A percentile compares a stretch with the other conserved stretches of the same genome.
Conservation (phyloP, 2,888 invertebrate species). For the Oscheius onirici region DNA sequence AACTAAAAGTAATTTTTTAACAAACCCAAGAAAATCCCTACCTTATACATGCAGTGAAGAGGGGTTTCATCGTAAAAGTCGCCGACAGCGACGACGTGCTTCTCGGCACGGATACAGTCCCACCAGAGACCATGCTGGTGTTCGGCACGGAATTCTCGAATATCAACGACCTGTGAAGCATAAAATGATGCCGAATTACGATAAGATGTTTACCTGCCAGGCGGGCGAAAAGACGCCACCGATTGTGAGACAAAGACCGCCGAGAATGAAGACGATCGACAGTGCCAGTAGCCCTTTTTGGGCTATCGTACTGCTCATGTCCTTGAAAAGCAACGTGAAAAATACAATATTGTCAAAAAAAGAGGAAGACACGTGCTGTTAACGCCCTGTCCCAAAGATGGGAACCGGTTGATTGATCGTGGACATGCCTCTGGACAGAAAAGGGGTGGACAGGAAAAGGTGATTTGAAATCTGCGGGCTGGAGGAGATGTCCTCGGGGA, state of each 20-base stretch:
- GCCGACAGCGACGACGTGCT: constrained; percentile 70
- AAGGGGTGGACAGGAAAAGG: background rate
- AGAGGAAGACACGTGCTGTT: constrained; percentile 9
- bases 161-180: constrained; percentile 60
- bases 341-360: background rate
- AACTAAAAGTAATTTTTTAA: constrained; percentile 47
- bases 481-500: constrained; percentile 33
- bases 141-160: constrained; percentile 69
- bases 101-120: constrained; percentile 70
- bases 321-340: background rate
- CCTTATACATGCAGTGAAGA: constrained; percentile 70
- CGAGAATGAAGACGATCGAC: constrained; percentile 65
- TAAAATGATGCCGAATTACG: background rate
- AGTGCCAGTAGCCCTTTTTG: constrained; percentile 65
- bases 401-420: constrained; percentile 19
- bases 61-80: constrained; percentile 71
- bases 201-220: constrained; percentile 54
- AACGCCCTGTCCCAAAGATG: background rate
- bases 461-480: constrained; percentile 31
- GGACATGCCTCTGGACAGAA: background rate
- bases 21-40: constrained; percentile 20
- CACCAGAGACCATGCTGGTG: constrained; percentile 71
- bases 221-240: constrained; percentile 64
- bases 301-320: constrained; percentile 37
- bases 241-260: constrained; percentile 63